Percentiles rank a stretch among this genome's conserved stretches.
Evolutionary conservation across 2,797 vertebrate genomes (phyloP).

Genomic region (Gymnodraco acuticeps): DNA sequence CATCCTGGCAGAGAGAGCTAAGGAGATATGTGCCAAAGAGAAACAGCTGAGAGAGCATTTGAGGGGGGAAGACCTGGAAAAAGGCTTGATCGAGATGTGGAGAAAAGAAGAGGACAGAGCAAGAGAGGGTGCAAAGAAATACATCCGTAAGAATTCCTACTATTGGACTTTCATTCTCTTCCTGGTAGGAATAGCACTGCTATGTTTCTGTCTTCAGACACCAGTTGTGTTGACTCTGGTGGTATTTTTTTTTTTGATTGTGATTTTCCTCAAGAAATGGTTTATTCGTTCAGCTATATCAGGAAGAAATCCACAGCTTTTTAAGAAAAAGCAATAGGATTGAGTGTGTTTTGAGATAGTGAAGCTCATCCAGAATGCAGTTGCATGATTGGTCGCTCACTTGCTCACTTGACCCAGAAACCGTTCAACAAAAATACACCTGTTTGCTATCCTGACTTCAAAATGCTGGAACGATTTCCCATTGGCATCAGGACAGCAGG

Average conservation of each 20-base stretch:
- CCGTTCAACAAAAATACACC: no score
- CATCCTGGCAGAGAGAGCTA: slow-evolving; percentile 48
- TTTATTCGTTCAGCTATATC: accelerated
- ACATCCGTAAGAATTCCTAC: accelerated
- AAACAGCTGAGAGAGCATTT: neutral
- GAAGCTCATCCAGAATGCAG: neutral
- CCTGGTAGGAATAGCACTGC: accelerated
- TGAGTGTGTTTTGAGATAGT: neutral
- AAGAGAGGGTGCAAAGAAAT: slow-evolving; percentile 54
- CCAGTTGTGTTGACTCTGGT: accelerated
- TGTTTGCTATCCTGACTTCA: no score
- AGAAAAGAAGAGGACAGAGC: slow-evolving; percentile 53
- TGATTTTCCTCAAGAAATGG: accelerated
- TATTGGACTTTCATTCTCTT: accelerated
- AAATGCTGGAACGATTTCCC: no score
- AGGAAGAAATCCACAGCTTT: neutral
- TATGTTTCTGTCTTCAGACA: accelerated
- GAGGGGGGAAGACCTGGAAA: slow-evolving; percentile 49
- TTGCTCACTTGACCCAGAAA: no score
- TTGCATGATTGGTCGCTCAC: no score
- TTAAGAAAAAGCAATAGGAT: neutral
- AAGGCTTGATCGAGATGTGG: slow-evolving; percentile 46
- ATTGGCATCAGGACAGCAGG: no score
- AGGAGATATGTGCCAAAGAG: slow-evolving; percentile 42
- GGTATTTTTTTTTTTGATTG: accelerated